Evolutionary conservation across 1,140 invertebrate species (phyloP).

Genomic region (Aleiodes sp.): DNA sequence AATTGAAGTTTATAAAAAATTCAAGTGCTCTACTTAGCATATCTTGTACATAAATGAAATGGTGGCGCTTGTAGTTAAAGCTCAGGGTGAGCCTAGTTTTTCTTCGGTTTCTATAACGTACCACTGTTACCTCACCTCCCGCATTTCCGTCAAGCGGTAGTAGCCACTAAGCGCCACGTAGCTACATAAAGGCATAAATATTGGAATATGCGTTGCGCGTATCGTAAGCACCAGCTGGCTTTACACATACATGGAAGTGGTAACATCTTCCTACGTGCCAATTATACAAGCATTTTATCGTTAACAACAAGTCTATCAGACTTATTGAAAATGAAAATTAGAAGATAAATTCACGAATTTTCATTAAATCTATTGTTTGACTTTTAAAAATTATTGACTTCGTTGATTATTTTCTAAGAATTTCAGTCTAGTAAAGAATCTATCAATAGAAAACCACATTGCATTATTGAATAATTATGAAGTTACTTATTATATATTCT

Average conservation of each 20-base stretch:
- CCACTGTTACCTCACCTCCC: neutral
- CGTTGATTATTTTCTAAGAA: too few species aligned
- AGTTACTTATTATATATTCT: neutral
- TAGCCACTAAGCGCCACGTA: conserved; percentile 25
- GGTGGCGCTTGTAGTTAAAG: conserved; percentile 30
- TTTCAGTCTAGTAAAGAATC: too few species aligned
- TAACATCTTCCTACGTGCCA: conserved; percentile 1
- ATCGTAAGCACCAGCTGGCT: conserved; percentile 23
- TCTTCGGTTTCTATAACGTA: conserved; percentile 4
- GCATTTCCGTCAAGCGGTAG: neutral
- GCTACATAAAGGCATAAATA: conserved; percentile 31
- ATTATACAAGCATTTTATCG: conserved; percentile 3
- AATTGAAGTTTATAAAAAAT: conserved; percentile 25
- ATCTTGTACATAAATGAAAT: conserved; percentile 24
- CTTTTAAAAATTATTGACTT: too few species aligned
- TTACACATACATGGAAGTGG: conserved; percentile 18
- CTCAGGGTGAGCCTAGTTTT: neutral
- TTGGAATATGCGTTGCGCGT: conserved; percentile 12
- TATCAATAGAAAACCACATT: too few species aligned
- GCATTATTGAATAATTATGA: too few species aligned
- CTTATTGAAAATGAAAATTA: neutral
- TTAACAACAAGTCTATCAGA: neutral
- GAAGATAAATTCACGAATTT: too few species aligned
- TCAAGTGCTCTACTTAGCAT: conserved; percentile 22
- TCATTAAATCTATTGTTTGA: too few species aligned